Evolutionary conservation across 2,113 vertebrate genomes (phyloP), one percentile per base, ranked within the genome.

Genomic region (Pelecanoides urinatrix): DNA sequence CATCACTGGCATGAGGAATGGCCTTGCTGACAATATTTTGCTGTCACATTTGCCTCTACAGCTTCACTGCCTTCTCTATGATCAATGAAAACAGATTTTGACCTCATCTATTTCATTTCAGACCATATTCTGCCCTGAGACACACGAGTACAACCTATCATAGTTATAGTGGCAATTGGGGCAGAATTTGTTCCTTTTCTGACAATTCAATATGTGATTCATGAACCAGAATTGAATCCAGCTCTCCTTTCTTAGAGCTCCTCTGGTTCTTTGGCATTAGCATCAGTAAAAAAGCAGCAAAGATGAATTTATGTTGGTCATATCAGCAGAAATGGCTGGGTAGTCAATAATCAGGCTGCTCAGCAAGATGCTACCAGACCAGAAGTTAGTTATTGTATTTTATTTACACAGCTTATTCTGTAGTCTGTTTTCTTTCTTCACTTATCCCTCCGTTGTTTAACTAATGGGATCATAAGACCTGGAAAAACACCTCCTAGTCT

Each of bases 11-110:
- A 95, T 94, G 93, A 94, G 74, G 62, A 96, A 96, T 21, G 74
- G 91, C 72, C 81, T 92, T 44, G 55, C 92, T 93, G 93, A 96
- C 92, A 96, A 88, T 96, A 96, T 96, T 96, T 95, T 96, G 63
- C 94, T 94, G 94, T 96, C 96, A 97, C 78, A 88, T 97, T 96
- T 97, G 82, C 94, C 52, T 97, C 77, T 88, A 91, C 95, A 96
- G 94, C 87, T 97, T 92, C 89, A 94, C 96, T 96, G 89, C 86
- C 80, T 95, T 88, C 84, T 94, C 95, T 86, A 81, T 96, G 95
- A 96, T 97, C 96, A 97, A 96, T 95, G 96, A 96, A 97, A 97
- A 95, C 91, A 96, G 84, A 97, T 95, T 97, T 86, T 96, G 93
- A 95, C 94, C 93, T 95, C 95, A 95, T 92, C 96, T 97, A 92